Evolutionary conservation across 1,140 invertebrate species (phyloP).

Genomic region (Euglossa dilemma): DNA sequence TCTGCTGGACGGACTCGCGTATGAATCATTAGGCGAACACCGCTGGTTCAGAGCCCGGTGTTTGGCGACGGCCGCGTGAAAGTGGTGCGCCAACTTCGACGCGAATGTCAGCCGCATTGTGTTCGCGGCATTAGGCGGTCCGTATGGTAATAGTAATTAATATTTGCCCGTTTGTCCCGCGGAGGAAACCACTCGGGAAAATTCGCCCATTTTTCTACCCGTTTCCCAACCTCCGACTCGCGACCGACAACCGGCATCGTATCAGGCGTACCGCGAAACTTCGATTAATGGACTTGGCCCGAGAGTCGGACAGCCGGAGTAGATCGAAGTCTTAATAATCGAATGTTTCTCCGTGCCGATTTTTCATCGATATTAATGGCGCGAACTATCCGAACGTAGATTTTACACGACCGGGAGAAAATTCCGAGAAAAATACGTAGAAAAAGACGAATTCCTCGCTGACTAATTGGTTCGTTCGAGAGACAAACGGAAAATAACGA

Average conservation of each 20-base stretch:
- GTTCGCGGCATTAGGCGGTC: constrained; percentile 11
- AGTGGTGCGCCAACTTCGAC: constrained; percentile 31
- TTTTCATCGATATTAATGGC: too few relatives aligned
- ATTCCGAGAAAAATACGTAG: too few relatives aligned
- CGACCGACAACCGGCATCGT: neutral
- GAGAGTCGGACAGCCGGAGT: too few relatives aligned
- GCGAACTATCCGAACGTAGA: too few relatives aligned
- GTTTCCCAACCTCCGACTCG: neutral
- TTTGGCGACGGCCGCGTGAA: constrained; percentile 49
- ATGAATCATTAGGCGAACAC: constrained; percentile 53
- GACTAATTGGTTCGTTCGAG: too few relatives aligned
- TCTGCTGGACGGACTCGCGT: constrained; percentile 31
- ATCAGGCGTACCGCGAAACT: neutral
- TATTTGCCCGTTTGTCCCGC: neutral
- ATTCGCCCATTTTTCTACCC: neutral
- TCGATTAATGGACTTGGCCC: too few relatives aligned
- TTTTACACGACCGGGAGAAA: too few relatives aligned
- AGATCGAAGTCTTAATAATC: too few relatives aligned
- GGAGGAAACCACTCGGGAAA: neutral
- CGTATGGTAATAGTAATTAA: constrained; percentile 18
- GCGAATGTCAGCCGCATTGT: constrained; percentile 40
- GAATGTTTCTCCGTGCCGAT: too few relatives aligned
- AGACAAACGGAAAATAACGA: too few relatives aligned
- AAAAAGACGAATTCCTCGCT: too few relatives aligned
- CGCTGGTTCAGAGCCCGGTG: constrained; percentile 8